phyloP scores from a whole-genome alignment of 2,888 invertebrate species.

The Chironomus riparius region DNA sequence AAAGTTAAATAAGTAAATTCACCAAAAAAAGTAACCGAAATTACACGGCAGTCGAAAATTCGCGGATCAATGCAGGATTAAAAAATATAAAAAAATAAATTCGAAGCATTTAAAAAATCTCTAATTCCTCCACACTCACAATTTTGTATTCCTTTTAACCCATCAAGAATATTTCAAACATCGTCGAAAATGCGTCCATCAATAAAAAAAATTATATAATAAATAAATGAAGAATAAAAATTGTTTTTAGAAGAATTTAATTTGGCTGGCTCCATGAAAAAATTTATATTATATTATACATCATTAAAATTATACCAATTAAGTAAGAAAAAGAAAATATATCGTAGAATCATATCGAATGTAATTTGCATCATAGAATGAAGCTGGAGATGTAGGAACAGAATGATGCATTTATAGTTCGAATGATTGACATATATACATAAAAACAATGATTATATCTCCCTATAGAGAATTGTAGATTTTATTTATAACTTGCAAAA shows the following conservation, averaged over 20 bases:
- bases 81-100: not conserved
- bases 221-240: too few relatives aligned
- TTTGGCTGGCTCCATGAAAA: slow-evolving; percentile 5
- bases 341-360: not conserved
- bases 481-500: not conserved
- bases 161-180: too few relatives aligned
- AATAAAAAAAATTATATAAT: not conserved
- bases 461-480: not conserved
- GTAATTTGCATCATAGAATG: not conserved
- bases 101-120: not conserved
- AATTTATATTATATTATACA: not conserved
- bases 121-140: not conserved
- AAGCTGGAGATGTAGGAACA: not conserved
- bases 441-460: not conserved
- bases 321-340: not conserved
- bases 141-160: not conserved
- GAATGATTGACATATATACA: not conserved
- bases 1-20: too few relatives aligned
- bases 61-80: not conserved
- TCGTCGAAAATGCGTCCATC: not conserved
- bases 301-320: not conserved
- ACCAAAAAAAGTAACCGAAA: too few relatives aligned
- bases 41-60: not conserved
- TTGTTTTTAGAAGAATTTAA: not conserved
- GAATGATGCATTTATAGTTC: not conserved